Conservation (phyloP, 1,140 invertebrate species). For the Matsumurasca onukii region DNA sequence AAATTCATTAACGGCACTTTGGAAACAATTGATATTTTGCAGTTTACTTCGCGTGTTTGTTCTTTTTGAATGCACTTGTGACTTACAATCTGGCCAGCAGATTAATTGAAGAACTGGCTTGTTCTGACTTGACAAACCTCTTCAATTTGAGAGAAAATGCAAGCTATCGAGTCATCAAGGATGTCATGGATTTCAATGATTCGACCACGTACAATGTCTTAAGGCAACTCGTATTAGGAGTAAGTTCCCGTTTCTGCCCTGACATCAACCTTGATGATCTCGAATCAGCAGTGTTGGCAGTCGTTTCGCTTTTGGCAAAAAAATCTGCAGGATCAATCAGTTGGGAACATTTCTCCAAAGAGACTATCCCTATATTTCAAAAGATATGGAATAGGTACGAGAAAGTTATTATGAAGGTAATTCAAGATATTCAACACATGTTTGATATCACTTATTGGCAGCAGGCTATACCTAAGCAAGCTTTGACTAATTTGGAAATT, state of each 20-base stretch:
- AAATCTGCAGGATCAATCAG: slow-evolving; percentile 8
- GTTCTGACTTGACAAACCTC: slow-evolving; percentile 18
- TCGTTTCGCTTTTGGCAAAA: slow-evolving; percentile 1
- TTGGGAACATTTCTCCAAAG: slow-evolving; percentile 16
- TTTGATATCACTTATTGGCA: slow-evolving; percentile 24
- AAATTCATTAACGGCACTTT: slow-evolving; percentile 28
- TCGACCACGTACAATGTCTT: slow-evolving; percentile 14
- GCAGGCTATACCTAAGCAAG: not conserved
- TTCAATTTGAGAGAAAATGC: slow-evolving; percentile 23
- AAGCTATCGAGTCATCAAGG: slow-evolving; percentile 8
- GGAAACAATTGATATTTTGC: slow-evolving; percentile 21
- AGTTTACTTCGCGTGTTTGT: slow-evolving; percentile 30
- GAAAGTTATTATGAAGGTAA: slow-evolving; percentile 21
- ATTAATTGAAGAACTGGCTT: slow-evolving; percentile 28
- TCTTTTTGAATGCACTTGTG: slow-evolving; percentile 30
- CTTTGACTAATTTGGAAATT: slow-evolving; percentile 20
- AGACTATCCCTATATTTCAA: slow-evolving; percentile 8
- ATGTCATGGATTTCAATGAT: slow-evolving; percentile 26
- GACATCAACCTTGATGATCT: slow-evolving; percentile 21
- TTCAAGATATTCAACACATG: slow-evolving; percentile 20
- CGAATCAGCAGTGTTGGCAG: slow-evolving; percentile 1
- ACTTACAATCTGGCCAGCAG: slow-evolving; percentile 25
- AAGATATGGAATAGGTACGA: slow-evolving; percentile 28
- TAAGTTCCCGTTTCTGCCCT: slow-evolving; percentile 10
- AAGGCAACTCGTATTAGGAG: slow-evolving; percentile 14